Base-by-base conservation (phyloP, 2,113 vertebrate genomes). In the Heterotilapia buettikoferi region DNA sequence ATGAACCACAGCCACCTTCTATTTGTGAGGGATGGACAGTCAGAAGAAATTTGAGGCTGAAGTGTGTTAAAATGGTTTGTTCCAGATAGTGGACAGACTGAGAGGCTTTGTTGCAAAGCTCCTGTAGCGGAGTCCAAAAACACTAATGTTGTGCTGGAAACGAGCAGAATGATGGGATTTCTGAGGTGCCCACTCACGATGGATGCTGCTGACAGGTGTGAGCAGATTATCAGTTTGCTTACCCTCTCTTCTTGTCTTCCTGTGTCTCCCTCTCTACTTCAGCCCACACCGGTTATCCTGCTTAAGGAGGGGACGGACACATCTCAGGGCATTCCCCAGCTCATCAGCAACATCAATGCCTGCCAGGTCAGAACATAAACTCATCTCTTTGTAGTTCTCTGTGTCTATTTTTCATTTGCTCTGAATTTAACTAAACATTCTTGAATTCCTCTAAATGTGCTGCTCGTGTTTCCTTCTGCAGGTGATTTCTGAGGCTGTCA, bases 231-330 rank as follows among this genome's bases (percentile, higher is more conserved):
- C 57, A 56, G 3, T 6, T 4, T 59, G 8, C 5, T 80, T 68
- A 82, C 45, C 3, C 18, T 26, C 16, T 10, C 26, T 10, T 38
- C 24, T 29, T 12, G 6, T 52, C 9, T 3, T 59, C 5, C 6
- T 0, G 21, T 19, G 3, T 56, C 5, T 50, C 50, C 52, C 54
- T 12, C 92, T 78, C 26, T 31, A n/a, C 26, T 78, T 52, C 18
- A 99, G 98, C 97, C 98, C 59, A 97, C 99, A 87, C 98, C 98
- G 0, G 97, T 99, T 87, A 99, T 99, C 94, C 96, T 99, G 94
- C 95, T 99, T 92, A 99, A 99, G 94, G 99, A 99, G 90, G 98
- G 98, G 90, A 99, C 99, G 0, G 99, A 99, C 89, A 96, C 98
- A 11, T 99, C 98, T 2, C 99, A 99, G 93, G 99, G 99, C 5